Evolutionary conservation across 2,797 vertebrate species (phyloP).

Genomic region (Smutsia gigantea): DNA sequence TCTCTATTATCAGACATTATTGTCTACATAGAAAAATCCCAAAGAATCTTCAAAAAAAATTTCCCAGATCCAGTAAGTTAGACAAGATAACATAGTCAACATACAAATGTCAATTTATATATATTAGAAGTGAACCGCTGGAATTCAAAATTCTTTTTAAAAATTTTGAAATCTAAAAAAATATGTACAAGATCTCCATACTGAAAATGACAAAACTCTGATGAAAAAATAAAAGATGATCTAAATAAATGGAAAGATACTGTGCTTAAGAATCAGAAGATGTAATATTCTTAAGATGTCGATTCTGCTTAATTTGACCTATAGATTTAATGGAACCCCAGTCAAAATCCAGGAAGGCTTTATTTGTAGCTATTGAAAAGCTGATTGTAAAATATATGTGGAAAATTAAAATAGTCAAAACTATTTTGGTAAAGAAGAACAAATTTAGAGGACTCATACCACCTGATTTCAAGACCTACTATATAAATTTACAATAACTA

Average conservation of each 20-base stretch:
- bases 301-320: background rate
- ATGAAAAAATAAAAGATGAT: background rate
- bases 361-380: background rate
- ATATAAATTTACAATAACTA: background rate
- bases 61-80: too few relatives aligned
- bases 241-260: background rate
- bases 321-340: background rate
- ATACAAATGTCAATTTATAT: background rate
- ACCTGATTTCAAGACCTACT: background rate
- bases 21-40: background rate
- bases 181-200: background rate
- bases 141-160: background rate
- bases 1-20: background rate
- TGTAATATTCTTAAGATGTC: background rate
- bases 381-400: background rate
- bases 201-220: background rate
- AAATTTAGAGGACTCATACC: background rate
- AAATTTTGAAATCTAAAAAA: background rate
- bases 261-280: background rate
- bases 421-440: background rate
- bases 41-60: background rate
- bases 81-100: background rate
- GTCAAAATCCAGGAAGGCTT: background rate
- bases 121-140: background rate
- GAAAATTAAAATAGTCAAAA: background rate